These are phyloP conservation scores for Pheucticus melanocephalus DNA, from an alignment of 2,113 vertebrate species.

Conservation along the genomic window DNA sequence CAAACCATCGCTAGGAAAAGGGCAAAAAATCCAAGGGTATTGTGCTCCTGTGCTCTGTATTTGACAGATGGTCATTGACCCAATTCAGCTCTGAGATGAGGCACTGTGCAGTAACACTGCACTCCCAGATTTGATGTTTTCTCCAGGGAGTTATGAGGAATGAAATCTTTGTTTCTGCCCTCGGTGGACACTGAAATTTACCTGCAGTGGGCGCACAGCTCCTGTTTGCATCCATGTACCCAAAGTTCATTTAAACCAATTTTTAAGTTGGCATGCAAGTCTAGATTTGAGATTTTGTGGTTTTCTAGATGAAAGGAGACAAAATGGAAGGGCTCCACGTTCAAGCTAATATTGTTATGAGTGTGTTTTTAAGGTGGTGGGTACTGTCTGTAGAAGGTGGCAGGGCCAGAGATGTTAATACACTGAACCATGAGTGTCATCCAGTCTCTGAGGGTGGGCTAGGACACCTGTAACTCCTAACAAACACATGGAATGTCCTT, in stretches of 20 bases:
- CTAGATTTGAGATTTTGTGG: neutral
- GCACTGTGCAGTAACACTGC: neutral
- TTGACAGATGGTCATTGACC: neutral
- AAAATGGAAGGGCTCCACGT: fast-evolving
- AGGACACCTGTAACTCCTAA: neutral
- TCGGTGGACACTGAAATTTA: neutral
- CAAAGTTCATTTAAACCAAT: neutral
- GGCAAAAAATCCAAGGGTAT: neutral
- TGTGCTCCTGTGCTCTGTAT: neutral
- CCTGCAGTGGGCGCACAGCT: neutral
- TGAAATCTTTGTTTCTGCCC: neutral
- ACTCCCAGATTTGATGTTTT: neutral
- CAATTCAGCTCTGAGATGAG: neutral
- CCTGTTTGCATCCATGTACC: neutral
- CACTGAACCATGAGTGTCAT: neutral
- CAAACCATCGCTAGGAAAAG: neutral
- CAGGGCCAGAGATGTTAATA: fast-evolving
- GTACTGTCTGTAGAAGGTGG: neutral
- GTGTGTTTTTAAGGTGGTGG: neutral
- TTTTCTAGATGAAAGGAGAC: neutral
- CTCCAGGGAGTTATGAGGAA: fast-evolving
- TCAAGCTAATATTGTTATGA: neutral
- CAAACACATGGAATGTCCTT: neutral
- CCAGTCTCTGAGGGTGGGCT: neutral
- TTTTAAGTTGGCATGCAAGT: fast-evolving